Conservation (phyloP, 1,140 invertebrate species). For the Cydia pomonella region DNA sequence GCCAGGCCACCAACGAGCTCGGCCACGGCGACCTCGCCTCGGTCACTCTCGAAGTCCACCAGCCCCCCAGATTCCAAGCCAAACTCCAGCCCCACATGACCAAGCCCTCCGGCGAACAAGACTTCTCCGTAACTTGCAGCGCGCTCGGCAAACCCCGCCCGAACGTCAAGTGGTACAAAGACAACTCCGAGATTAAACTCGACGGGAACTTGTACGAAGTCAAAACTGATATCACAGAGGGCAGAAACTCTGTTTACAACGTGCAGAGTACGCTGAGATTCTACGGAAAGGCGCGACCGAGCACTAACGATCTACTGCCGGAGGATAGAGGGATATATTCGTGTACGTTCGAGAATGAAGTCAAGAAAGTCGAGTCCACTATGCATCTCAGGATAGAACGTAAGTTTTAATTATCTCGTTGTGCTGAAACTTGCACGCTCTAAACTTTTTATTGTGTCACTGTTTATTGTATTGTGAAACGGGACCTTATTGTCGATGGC, state of each 20-base stretch:
- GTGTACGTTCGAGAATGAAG: conserved; percentile 94
- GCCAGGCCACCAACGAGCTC: conserved; percentile 93
- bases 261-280: conserved; percentile 93
- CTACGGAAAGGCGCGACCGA: conserved; percentile 86
- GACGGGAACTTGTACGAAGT: conserved; percentile 90
- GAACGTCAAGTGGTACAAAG: conserved; percentile 92
- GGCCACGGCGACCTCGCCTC: conserved; percentile 91
- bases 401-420: conserved; percentile 77
- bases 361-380: conserved; percentile 90
- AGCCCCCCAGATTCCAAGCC: conserved; percentile 90
- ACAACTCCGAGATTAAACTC: conserved; percentile 88
- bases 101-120: conserved; percentile 88
- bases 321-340: conserved; percentile 93
- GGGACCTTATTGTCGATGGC: too few species aligned
- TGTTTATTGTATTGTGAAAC: too few species aligned
- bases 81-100: conserved; percentile 92
- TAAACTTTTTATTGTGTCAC: background rate
- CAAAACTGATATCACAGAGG: conserved; percentile 87
- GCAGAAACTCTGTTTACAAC: conserved; percentile 87
- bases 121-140: conserved; percentile 90
- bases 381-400: conserved; percentile 95
- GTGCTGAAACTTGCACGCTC: background rate
- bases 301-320: conserved; percentile 88
- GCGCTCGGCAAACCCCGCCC: conserved; percentile 94
- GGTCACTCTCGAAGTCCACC: conserved; percentile 91